A percentile compares a stretch with the other conserved stretches of the same genome.
These are phyloP conservation scores for Drosophila kuntzei DNA, from an alignment of 2,888 invertebrate species.

Conservation along the genomic window DNA sequence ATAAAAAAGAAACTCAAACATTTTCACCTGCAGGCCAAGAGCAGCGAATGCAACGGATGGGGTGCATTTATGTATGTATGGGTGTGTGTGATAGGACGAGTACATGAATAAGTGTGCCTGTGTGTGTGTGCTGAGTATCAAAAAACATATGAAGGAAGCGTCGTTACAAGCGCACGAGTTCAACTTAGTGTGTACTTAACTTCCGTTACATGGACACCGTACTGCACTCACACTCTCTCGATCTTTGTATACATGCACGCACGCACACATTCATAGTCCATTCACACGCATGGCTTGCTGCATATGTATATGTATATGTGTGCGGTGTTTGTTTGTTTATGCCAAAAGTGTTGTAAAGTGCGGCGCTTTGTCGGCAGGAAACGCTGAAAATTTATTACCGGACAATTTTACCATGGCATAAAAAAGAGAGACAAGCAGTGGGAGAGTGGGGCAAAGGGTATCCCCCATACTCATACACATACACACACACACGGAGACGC, in stretches of 20 bases:
- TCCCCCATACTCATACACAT: slow-evolving; percentile 16
- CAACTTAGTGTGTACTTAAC: slow-evolving; percentile 82
- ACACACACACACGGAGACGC: slow-evolving; percentile 27
- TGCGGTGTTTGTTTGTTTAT: slow-evolving; percentile 76
- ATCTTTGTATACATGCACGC: slow-evolving; percentile 24
- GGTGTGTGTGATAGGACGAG: background rate
- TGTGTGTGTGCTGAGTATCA: slow-evolving; percentile 56
- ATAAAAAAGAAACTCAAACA: slow-evolving; percentile 54
- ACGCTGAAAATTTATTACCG: slow-evolving; percentile 83
- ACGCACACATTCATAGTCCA: slow-evolving; percentile 36
- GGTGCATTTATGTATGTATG: slow-evolving; percentile 11
- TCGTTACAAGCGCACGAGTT: slow-evolving; percentile 78
- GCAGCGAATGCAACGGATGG: slow-evolving; percentile 17
- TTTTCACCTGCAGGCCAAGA: slow-evolving; percentile 65
- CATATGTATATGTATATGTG: slow-evolving; percentile 35
- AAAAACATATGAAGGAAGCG: slow-evolving; percentile 79
- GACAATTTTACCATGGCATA: slow-evolving; percentile 75
- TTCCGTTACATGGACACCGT: slow-evolving; percentile 76
- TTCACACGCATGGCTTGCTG: slow-evolving; percentile 64
- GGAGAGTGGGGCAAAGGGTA: slow-evolving; percentile 18
- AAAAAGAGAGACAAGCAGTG: slow-evolving; percentile 35
- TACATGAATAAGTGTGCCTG: slow-evolving; percentile 8
- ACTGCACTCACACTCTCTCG: slow-evolving; percentile 33
- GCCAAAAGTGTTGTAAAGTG: slow-evolving; percentile 82
- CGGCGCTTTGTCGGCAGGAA: slow-evolving; percentile 83